phyloP scores from a whole-genome alignment of 2,888 invertebrate species.

The Drosophila phalerata region DNA sequence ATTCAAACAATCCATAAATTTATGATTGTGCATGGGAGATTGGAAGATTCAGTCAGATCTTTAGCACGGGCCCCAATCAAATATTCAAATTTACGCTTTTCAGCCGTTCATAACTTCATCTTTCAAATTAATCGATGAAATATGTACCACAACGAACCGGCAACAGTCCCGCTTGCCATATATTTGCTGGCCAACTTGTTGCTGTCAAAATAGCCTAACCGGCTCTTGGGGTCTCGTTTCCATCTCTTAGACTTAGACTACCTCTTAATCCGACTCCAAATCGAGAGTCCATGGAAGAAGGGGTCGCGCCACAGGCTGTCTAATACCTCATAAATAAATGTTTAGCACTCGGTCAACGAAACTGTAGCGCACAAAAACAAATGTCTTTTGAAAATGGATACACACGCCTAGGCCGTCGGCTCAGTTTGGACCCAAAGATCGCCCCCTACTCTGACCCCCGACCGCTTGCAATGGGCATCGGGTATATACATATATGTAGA shows the following conservation, averaged over 20 bases:
- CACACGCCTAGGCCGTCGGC: conserved; percentile 44
- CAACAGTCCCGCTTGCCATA: conserved; percentile 55
- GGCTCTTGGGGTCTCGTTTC: conserved; percentile 19
- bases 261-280: conserved; percentile 18
- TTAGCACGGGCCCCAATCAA: conserved; percentile 69
- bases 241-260: conserved; percentile 10
- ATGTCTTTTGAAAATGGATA: conserved; percentile 61
- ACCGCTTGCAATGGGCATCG: conserved; percentile 40
- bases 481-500: conserved; percentile 11
- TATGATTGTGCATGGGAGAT: conserved; percentile 71
- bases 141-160: conserved; percentile 73
- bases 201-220: conserved; percentile 81
- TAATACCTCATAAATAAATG: conserved; percentile 79
- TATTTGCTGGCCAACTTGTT: conserved; percentile 75
- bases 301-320: conserved; percentile 60
- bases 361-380: conserved; percentile 79
- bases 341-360: conserved; percentile 70
- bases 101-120: conserved; percentile 80
- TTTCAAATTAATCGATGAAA: conserved; percentile 82
- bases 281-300: conserved; percentile 8
- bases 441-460: conserved; percentile 44
- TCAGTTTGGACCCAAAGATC: conserved; percentile 27
- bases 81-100: conserved; percentile 78
- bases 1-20: conserved; percentile 79
- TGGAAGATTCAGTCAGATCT: conserved; percentile 29